These are phyloP conservation scores for Artibeus lituratus DNA, from an alignment of 2,797 vertebrate genomes.

Conservation along the genomic window DNA sequence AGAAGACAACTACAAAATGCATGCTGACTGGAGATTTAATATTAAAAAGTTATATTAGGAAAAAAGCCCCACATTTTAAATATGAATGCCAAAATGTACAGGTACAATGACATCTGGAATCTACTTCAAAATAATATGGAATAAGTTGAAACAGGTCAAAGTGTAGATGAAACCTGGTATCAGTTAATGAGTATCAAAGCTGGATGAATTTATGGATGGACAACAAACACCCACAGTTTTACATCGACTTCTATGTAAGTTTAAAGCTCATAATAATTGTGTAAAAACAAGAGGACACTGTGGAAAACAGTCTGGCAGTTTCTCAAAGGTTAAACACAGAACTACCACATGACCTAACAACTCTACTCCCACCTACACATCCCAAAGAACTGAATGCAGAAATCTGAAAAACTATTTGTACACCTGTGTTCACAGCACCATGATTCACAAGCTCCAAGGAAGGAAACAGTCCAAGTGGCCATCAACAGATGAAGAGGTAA, in stretches of 20 bases:
- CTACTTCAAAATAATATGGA: background rate
- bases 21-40: background rate
- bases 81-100: background rate
- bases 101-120: background rate
- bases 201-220: background rate
- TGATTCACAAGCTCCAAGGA: background rate
- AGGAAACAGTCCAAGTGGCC: background rate
- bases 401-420: background rate
- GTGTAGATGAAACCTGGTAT: background rate
- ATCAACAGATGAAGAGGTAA: background rate
- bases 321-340: background rate
- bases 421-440: background rate
- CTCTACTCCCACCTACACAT: background rate
- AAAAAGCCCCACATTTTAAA: slow-evolving; percentile 12
- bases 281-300: background rate
- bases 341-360: background rate
- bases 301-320: background rate
- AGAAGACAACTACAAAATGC: background rate
- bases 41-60: background rate
- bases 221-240: background rate
- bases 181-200: background rate
- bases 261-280: background rate
- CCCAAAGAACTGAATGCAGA: background rate
- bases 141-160: background rate
- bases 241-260: background rate